Evolutionary conservation across 2,888 invertebrate species (phyloP).

Genomic region (Gnatocerus cornutus): DNA sequence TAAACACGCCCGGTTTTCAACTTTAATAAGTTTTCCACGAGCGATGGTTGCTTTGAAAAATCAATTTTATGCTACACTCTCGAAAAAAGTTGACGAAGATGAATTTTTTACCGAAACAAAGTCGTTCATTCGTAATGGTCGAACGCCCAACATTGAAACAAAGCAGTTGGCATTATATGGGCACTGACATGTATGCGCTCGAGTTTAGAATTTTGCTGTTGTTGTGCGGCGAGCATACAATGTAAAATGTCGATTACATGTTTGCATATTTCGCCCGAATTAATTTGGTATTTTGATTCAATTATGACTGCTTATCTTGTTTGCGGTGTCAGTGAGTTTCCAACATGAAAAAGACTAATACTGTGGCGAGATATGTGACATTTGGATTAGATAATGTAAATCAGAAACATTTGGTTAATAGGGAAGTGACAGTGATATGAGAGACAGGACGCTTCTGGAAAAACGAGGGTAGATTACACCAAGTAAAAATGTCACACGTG

Average conservation of each 20-base stretch:
- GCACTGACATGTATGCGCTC: conserved; percentile 1
- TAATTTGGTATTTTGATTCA: conserved; percentile 12
- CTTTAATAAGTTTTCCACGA: conserved; percentile 21
- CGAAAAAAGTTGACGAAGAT: not conserved
- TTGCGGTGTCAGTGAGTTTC: not conserved
- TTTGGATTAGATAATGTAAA: not conserved
- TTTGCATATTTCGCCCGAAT: conserved; percentile 12
- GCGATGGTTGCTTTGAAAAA: conserved; percentile 14
- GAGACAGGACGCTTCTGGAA: too few species aligned
- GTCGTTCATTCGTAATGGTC: conserved; percentile 14
- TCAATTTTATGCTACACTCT: not conserved
- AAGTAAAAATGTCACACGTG: too few species aligned
- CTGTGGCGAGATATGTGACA: not conserved
- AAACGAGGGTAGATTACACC: too few species aligned
- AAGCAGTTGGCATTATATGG: conserved; percentile 9
- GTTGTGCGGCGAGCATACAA: conserved; percentile 23
- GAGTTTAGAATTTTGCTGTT: conserved; percentile 16
- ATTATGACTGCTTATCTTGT: conserved; percentile 3
- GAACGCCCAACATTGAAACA: not conserved
- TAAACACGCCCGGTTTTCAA: conserved; percentile 10
- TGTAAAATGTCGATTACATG: conserved; percentile 26
- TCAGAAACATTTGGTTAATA: too few species aligned
- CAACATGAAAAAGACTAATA: not conserved
- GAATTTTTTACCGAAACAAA: not conserved
- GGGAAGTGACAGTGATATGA: not conserved